Evolutionary conservation across 2,113 vertebrate species (phyloP), one percentile per base, ranked within the genome.

Genomic region (pig (Sus scrofa)): DNA sequence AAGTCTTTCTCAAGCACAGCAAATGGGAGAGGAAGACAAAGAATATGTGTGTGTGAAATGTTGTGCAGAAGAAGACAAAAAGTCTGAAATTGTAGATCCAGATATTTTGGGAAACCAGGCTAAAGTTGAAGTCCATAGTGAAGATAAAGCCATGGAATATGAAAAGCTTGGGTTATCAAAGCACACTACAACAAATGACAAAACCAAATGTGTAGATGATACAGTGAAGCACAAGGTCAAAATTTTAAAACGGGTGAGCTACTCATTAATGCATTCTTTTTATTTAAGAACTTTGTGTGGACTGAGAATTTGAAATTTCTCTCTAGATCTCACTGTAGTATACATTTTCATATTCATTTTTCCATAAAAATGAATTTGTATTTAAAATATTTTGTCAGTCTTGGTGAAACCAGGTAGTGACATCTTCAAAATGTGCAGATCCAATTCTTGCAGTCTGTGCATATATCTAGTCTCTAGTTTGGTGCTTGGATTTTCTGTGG

Each of bases 11-110:
- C 99, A 99, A 98, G 99, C 99, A 0, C 99, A 99, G 18, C 99
- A 99, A 95, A 99, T 99, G 99, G 99, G 99, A 98, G 99, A 99
- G 96, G 99, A 99, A 97, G 99, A 99, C 98, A 99, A 99, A 98
- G 99, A 99, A 97, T 99, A 99, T 4, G 99, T 99, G 58, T 99
- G 99, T 98, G 98, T 99, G 84, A 99, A 99, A 94, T 99, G 99
- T 97, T 99, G 99, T 94, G 99, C 99, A 82, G 99, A 99, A 97
- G 99, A 99, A 98, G 99, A 99, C 96, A 99, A 98, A 97, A 99
- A 99, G 96, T 98, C 98, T 84, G 99, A 99, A 96, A 90, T 97
- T 30, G 85, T 98, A 52, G 98, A 98, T 95, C 86, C 98, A 77
- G 97, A 95, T 73, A 71, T 97, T 96, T 92, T 98, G 85, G 99